Percentiles rank a stretch among this genome's conserved stretches.
These are phyloP conservation scores for Lophius americanus DNA, from an alignment of 2,797 vertebrate species.

Conservation along the genomic window DNA sequence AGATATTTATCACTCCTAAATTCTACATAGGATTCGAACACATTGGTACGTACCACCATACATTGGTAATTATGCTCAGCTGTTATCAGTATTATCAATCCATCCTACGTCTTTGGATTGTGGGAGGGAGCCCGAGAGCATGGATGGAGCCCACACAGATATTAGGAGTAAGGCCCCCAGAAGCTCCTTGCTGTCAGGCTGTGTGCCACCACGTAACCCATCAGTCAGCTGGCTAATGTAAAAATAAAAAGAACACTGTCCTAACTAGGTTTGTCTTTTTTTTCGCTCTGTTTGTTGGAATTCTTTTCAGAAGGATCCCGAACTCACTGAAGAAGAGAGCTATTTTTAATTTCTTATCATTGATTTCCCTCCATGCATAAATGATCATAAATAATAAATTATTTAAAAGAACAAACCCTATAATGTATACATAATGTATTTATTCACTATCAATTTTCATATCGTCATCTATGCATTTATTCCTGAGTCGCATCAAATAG, in stretches of 20 bases:
- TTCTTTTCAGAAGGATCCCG: not conserved
- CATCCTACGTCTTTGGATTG: no score
- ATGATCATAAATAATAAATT: not conserved
- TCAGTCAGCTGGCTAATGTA: no score
- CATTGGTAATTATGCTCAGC: not conserved
- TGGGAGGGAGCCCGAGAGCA: no score
- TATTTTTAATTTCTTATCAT: not conserved
- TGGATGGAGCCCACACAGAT: no score
- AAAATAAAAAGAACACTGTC: no score
- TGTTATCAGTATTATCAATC: not conserved
- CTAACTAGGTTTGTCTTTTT: no score
- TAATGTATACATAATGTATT: not conserved
- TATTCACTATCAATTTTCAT: not conserved
- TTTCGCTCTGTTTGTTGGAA: not conserved
- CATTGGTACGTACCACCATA: not conserved
- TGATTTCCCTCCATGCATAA: not conserved
- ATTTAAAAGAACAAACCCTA: no score
- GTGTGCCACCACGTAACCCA: no score
- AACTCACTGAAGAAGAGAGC: not conserved
- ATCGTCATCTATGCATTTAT: no score
- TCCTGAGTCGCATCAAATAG: no score
- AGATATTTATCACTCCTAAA: constrained; percentile 26
- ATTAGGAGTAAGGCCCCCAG: no score
- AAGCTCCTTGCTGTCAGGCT: no score
- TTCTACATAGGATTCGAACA: constrained; percentile 13